Conservation (phyloP, 2,113 vertebrate species). For the Struthio camelus region DNA sequence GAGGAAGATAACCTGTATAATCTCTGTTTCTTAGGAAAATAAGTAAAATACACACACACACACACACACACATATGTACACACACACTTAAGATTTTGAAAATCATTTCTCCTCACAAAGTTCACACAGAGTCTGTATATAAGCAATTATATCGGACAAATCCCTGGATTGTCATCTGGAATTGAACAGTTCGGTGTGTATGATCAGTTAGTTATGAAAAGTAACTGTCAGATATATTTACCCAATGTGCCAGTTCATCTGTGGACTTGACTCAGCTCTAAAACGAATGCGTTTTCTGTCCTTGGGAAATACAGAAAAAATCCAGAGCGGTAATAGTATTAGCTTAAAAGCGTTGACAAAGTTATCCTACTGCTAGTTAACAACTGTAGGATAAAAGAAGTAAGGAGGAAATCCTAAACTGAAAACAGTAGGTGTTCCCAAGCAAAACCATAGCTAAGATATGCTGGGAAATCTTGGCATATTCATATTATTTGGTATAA, state of each 20-base stretch:
- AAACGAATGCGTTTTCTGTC: conserved; percentile 26
- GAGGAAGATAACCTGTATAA: not conserved
- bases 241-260: not conserved
- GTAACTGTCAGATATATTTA: not conserved
- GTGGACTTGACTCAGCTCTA: conserved; percentile 6
- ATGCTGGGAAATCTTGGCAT: not conserved
- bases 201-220: conserved; percentile 2
- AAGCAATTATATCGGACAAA: not conserved
- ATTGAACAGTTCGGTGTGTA: not conserved
- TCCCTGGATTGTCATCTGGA: not conserved
- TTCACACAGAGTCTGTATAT: not conserved
- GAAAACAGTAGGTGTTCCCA: not conserved
- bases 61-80: no score
- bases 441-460: not conserved
- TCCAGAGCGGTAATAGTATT: conserved; percentile 20
- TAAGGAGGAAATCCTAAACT: not conserved
- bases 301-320: not conserved
- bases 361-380: not conserved
- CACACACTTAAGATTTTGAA: not conserved
- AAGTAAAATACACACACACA: not conserved
- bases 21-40: not conserved
- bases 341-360: not conserved
- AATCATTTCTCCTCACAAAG: not conserved
- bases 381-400: not conserved
- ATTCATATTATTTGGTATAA: not conserved